phyloP scores from a whole-genome alignment of 2,113 vertebrate species.

The Protomyctophum bolini region DNA sequence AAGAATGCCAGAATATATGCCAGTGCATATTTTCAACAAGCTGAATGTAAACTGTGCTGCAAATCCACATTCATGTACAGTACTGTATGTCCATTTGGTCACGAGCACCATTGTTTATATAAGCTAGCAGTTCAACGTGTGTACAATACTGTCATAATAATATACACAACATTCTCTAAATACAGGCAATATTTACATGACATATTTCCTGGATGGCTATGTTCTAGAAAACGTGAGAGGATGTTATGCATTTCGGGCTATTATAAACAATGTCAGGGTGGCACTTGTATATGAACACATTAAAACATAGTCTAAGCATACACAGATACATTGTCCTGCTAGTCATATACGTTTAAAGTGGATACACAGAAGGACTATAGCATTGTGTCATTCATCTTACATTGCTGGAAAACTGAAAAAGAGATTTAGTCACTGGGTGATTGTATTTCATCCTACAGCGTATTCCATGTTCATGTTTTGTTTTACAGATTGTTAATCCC shows the following conservation, averaged over 20 bases:
- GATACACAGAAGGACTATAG: too few relatives aligned
- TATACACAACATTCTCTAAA: constrained; percentile 36
- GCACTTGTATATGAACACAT: constrained; percentile 10
- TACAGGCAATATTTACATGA: constrained; percentile 52
- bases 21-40: neutral
- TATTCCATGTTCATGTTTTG: constrained; percentile 6
- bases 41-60: neutral
- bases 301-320: neutral
- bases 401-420: neutral
- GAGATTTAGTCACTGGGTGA: neutral
- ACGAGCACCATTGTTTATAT: constrained; percentile 21
- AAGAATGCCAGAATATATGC: too few relatives aligned
- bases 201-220: constrained; percentile 47
- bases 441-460: neutral
- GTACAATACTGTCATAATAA: constrained; percentile 23
- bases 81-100: constrained; percentile 15
- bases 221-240: constrained; percentile 46
- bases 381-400: too few relatives aligned
- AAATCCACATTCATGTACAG: neutral
- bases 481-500: constrained; percentile 51
- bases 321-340: neutral
- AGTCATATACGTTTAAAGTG: too few relatives aligned
- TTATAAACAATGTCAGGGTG: constrained; percentile 28
- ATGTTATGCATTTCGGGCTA: constrained; percentile 43
- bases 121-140: constrained; percentile 20